Evolutionary conservation across 2,797 vertebrate genomes (phyloP).

Genomic region (Siniperca scherzeri): DNA sequence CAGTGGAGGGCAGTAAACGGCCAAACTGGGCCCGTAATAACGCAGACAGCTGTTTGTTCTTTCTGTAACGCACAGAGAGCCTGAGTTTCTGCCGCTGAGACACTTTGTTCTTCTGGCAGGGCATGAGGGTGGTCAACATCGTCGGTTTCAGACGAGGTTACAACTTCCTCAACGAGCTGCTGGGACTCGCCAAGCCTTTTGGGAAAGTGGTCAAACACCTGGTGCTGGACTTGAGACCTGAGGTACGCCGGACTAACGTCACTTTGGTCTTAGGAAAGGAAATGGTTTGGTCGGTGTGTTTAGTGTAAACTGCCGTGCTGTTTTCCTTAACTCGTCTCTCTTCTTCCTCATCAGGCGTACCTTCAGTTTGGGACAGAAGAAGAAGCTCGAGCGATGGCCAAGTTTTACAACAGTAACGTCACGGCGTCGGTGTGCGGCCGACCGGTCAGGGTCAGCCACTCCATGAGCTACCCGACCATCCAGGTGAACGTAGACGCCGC

Average conservation of each 20-base stretch:
- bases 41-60: too few relatives aligned
- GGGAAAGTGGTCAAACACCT: constrained; percentile 85
- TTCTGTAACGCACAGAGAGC: too few relatives aligned
- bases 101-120: constrained; percentile 65
- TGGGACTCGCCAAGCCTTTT: constrained; percentile 85
- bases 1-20: too few relatives aligned
- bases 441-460: constrained; percentile 92
- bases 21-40: too few relatives aligned
- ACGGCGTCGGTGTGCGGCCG: constrained; percentile 93
- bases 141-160: constrained; percentile 84
- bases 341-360: constrained; percentile 86
- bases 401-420: constrained; percentile 91
- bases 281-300: too few relatives aligned
- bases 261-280: too few relatives aligned
- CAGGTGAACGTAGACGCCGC: constrained; percentile 84
- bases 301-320: too few relatives aligned
- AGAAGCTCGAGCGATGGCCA: constrained; percentile 92
- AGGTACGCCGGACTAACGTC: constrained; percentile 67
- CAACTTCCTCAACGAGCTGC: constrained; percentile 81
- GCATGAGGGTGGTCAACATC: constrained; percentile 85
- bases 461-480: constrained; percentile 94
- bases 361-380: constrained; percentile 92
- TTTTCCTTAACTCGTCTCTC: not conserved
- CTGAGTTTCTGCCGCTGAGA: too few relatives aligned
- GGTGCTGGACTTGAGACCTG: constrained; percentile 83